Percentiles rank a stretch among this genome's conserved stretches.
Conservation (phyloP, 92 coral and sea anemone species). For the Actinernus sp. region DNA sequence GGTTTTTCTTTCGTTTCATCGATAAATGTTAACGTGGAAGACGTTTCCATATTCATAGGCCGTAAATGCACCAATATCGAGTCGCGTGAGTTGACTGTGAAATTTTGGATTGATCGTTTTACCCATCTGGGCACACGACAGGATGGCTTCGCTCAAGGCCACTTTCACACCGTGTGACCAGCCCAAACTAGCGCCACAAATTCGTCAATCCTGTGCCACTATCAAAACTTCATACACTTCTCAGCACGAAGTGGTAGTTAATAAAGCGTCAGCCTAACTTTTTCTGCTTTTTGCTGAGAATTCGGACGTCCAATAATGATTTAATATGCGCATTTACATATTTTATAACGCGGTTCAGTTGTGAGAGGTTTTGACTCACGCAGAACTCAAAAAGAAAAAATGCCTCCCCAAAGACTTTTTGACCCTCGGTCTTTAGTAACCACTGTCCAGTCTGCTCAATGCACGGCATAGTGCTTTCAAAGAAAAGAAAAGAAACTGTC, state of each 20-base stretch:
- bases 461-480: slow-evolving; percentile 2
- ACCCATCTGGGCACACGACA: not conserved
- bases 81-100: not conserved
- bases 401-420: no score
- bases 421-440: no score
- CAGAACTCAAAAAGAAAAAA: no score
- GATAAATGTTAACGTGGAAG: no score
- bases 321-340: not conserved
- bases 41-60: no score
- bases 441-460: no score
- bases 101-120: not conserved
- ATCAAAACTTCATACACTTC: no score
- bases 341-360: not conserved
- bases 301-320: slow-evolving; percentile 7
- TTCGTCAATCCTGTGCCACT: no score
- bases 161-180: not conserved
- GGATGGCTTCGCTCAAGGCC: not conserved
- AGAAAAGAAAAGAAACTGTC: slow-evolving; percentile 14
- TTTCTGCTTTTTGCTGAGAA: not conserved
- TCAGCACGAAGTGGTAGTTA: no score
- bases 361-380: not conserved
- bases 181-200: not conserved
- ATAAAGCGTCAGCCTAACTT: no score
- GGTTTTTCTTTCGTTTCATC: no score
- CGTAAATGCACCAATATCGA: not conserved